phyloP scores from a whole-genome alignment of 2,113 vertebrate species.

The Halichoerus grypus region DNA sequence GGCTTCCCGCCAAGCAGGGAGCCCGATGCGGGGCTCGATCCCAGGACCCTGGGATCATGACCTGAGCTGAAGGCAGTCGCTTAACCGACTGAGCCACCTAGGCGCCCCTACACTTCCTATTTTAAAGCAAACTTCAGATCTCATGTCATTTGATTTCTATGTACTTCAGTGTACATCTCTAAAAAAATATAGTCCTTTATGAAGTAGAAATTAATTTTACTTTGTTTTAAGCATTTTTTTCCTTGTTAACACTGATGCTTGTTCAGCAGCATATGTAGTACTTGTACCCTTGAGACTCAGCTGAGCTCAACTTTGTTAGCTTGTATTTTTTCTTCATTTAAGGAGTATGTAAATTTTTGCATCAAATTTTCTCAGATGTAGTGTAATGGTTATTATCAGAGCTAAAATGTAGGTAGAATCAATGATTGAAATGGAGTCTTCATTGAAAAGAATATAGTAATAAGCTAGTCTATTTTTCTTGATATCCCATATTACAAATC shows the following conservation, averaged over 20 bases:
- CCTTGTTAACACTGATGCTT: background rate
- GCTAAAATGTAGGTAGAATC: background rate
- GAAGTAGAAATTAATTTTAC: background rate
- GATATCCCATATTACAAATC: background rate
- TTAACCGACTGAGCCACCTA: no score
- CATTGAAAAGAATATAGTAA: background rate
- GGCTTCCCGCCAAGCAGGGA: no score
- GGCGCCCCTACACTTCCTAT: background rate
- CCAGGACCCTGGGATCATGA: no score
- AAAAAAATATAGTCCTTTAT: background rate
- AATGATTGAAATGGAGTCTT: conserved; percentile 12
- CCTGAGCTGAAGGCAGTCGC: no score
- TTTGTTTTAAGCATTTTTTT: conserved; percentile 40
- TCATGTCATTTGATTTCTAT: background rate
- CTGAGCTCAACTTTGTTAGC: conserved; percentile 17
- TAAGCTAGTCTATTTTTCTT: background rate
- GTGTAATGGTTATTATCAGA: background rate
- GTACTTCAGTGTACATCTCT: background rate
- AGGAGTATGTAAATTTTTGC: background rate
- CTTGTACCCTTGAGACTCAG: background rate
- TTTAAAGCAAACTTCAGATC: conserved; percentile 26
- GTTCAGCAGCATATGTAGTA: background rate
- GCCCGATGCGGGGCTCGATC: no score
- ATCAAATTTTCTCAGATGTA: background rate
- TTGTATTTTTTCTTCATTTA: conserved; percentile 43